Evolutionary conservation across 2,113 vertebrate species (phyloP), one percentile per base, ranked within the genome.

Genomic region (Calidris pugnax): DNA sequence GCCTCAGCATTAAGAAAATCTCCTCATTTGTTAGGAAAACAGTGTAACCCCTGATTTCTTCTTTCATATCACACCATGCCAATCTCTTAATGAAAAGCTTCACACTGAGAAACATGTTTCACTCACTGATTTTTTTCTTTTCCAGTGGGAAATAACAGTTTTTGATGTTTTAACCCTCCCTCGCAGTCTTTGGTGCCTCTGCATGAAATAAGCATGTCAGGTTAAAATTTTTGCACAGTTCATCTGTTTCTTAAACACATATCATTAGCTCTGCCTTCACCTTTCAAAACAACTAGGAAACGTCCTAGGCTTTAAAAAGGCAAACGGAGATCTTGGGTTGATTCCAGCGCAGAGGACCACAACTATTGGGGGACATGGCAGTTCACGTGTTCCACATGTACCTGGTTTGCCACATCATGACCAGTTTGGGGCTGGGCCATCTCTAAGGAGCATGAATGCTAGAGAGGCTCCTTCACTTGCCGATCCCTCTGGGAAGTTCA

Each of bases 81-180:
- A 78, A 96, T 81, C 74, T 78, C 89, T 77, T 81, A 83, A 92
- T 90, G 48, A 90, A 95, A 96, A 95, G 35, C 26, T 89, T 86
- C 74, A 89, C 77, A 75, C 74, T 73, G 78, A 82, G n/a, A 92
- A 94, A 79, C 28, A 73, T 24, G 69, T 87, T 83, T 79, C 66
- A 55, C 59, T 87, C 28, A 24, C 23, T 14, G 41, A 10, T 48
- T 59, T 95, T 86, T 92, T 92, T 91, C 48, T 82, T 53, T 47
- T 57, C 60, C 71, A 60, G 35, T 35, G 35, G 33, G 21, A 76
- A 80, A 64, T 9, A 60, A 71, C 57, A 80, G 50, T 14, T 62
- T 63, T 23, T 27, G 41, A 78, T 8, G 1, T 56, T 78, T 93
- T 69, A 79, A 92, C 64, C 53, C 47, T 89, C 32, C 75, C 59